Percentiles rank a stretch among this genome's conserved stretches.
These are phyloP conservation scores for Pollimyrus isidori DNA, from an alignment of 2,113 vertebrate genomes.

Conservation along the genomic window DNA sequence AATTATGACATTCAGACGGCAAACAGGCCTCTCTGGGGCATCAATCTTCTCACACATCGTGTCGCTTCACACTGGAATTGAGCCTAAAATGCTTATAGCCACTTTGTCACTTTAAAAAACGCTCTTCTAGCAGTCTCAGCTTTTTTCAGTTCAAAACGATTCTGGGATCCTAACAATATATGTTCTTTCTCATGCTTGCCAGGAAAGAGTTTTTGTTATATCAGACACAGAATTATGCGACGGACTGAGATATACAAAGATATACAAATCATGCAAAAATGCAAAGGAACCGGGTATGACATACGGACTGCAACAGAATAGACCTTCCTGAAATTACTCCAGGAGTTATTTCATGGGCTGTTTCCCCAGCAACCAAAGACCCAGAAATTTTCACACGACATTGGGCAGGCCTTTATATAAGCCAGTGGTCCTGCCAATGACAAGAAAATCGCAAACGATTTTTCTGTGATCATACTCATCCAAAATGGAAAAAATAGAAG, in stretches of 20 bases:
- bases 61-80: neutral
- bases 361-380: slow-evolving; percentile 51
- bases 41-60: neutral
- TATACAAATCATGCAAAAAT: slow-evolving; percentile 21
- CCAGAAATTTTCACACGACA: slow-evolving; percentile 29
- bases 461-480: neutral
- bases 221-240: neutral
- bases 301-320: slow-evolving; percentile 15
- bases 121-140: neutral
- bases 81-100: neutral
- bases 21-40: neutral
- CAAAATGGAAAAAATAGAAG: neutral
- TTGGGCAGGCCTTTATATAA: neutral
- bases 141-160: neutral
- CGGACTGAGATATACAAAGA: slow-evolving; percentile 14
- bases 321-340: slow-evolving; percentile 36
- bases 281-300: slow-evolving; percentile 21
- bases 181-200: neutral
- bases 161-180: neutral
- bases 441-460: neutral
- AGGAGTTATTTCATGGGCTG: slow-evolving; percentile 42
- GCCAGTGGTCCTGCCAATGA: neutral
- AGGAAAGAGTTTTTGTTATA: neutral
- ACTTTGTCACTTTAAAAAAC: neutral
- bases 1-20: neutral